phyloP scores from a whole-genome alignment of 2,888 invertebrate genomes.

The Eristalis arbustorum region DNA sequence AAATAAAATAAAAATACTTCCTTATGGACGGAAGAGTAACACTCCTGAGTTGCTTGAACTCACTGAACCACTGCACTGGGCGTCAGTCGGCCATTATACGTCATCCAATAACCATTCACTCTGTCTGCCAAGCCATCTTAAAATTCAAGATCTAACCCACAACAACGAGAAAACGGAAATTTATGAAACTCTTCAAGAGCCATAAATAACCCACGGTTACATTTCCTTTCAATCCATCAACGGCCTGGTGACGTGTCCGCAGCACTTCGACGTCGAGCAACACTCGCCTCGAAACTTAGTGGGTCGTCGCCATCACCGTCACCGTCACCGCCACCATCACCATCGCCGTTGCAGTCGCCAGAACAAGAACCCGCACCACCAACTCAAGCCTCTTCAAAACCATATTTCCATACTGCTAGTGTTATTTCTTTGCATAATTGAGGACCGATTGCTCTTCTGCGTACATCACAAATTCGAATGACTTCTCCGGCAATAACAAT shows the following conservation, averaged over 20 bases:
- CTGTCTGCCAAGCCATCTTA: background rate
- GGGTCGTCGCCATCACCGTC: conserved; percentile 24
- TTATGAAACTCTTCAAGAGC: background rate
- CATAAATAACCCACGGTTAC: conserved; percentile 20
- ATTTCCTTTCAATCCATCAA: conserved; percentile 9
- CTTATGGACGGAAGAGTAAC: background rate
- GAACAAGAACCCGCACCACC: background rate
- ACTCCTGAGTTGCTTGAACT: background rate
- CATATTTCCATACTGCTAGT: conserved; percentile 45
- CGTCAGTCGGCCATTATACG: background rate
- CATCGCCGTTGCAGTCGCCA: background rate
- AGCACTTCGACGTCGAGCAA: background rate
- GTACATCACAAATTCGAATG: conserved; percentile 44
- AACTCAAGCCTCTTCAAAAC: conserved; percentile 34
- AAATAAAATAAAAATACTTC: background rate
- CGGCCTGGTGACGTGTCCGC: conserved; percentile 4
- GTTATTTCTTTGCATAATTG: conserved; percentile 50
- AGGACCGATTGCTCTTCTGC: conserved; percentile 40
- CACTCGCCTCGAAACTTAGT: conserved; percentile 17
- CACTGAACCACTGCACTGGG: background rate
- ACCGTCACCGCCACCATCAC: background rate
- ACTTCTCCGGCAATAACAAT: conserved; percentile 61
- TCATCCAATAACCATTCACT: background rate
- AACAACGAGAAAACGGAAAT: background rate
- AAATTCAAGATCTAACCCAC: background rate